Evolutionary conservation across 2,797 vertebrate genomes (phyloP).

Genomic region (Gila robusta): DNA sequence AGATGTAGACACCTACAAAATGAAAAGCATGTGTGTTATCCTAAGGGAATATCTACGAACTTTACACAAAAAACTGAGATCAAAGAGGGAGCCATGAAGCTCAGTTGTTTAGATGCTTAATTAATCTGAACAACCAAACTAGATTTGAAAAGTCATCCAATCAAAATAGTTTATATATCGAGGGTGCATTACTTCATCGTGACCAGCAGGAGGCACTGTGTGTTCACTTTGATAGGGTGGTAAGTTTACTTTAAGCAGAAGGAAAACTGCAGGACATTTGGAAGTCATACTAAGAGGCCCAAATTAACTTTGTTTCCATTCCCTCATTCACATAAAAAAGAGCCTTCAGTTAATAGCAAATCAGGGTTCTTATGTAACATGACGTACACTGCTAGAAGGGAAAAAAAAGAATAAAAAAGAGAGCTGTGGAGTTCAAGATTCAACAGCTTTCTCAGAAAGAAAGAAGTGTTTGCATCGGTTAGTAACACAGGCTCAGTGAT

Average conservation of each 20-base stretch:
- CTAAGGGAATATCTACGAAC: not conserved
- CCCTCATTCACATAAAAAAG: constrained; percentile 45
- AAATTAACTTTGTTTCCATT: constrained; percentile 51
- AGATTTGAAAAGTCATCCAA: not conserved
- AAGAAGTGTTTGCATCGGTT: constrained; percentile 52
- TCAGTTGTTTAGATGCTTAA: not conserved
- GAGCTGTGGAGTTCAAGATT: not conserved
- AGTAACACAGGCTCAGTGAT: constrained; percentile 32
- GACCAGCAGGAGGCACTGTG: constrained; percentile 49
- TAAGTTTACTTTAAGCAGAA: not conserved
- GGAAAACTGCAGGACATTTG: constrained; percentile 32
- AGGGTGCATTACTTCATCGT: not conserved
- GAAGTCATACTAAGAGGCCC: constrained; percentile 27
- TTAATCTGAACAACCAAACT: not conserved
- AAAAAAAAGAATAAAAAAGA: not conserved
- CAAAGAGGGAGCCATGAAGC: not conserved
- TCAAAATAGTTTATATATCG: not conserved
- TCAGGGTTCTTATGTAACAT: constrained; percentile 45
- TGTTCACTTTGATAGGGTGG: not conserved
- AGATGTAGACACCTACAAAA: constrained; percentile 89
- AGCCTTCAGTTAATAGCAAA: not conserved
- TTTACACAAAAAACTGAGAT: not conserved
- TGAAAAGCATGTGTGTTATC: not conserved
- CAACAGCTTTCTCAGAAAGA: not conserved
- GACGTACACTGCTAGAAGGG: not conserved